Conservation (phyloP, 2,113 vertebrate species). For the Heterocephalus glaber region DNA sequence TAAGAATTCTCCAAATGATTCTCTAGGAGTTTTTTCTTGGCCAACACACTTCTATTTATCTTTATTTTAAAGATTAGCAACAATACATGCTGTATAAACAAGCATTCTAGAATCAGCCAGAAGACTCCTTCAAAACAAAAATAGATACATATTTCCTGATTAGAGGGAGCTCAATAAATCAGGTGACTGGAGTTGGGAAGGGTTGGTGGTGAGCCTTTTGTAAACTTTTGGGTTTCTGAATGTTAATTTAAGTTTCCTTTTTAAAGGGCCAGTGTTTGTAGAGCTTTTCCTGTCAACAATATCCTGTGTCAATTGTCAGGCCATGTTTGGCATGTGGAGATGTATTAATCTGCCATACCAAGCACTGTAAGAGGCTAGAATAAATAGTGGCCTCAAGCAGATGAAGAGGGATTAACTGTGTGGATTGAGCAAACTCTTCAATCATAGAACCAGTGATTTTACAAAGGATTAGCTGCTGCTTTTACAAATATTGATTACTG, state of each 20-base stretch:
- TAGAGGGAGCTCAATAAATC: conserved; percentile 61
- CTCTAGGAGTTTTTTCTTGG: background rate
- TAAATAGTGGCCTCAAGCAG: conserved; percentile 88
- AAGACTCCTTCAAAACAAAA: conserved; percentile 48
- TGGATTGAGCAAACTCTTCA: conserved; percentile 91
- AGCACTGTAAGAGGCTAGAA: conserved; percentile 84
- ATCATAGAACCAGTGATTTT: conserved; percentile 89
- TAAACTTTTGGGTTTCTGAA: conserved; percentile 84
- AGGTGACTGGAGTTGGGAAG: conserved; percentile 41
- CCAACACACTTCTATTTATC: background rate
- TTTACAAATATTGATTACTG: conserved; percentile 92
- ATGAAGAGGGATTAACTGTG: conserved; percentile 92
- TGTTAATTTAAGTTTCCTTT: conserved; percentile 85
- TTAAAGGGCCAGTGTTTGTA: conserved; percentile 85
- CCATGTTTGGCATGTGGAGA: conserved; percentile 84
- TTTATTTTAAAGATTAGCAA: conserved; percentile 31
- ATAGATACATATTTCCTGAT: conserved; percentile 13
- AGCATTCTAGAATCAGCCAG: conserved; percentile 17
- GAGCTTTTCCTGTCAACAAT: conserved; percentile 88
- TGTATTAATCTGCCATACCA: conserved; percentile 86
- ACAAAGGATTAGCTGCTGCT: conserved; percentile 89
- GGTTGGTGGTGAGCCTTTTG: conserved; percentile 80
- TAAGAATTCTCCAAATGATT: conserved; percentile 16
- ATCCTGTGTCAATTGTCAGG: conserved; percentile 88
- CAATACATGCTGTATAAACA: background rate